Conservation (phyloP, 2,113 vertebrate species). For the Oenanthe melanoleuca region DNA sequence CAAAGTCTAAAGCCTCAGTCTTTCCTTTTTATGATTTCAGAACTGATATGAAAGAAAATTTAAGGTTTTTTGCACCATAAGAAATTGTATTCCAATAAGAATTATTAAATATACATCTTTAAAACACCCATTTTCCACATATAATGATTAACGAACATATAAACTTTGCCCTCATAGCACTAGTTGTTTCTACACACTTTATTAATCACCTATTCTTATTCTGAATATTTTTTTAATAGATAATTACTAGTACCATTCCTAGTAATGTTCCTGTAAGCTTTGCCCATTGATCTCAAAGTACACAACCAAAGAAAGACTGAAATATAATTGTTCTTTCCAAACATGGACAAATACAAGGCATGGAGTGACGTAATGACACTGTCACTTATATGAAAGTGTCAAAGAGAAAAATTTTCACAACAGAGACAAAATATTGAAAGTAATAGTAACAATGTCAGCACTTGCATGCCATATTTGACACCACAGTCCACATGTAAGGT, state of each 20-base stretch:
- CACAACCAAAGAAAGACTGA: background rate
- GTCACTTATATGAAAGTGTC: background rate
- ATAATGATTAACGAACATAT: background rate
- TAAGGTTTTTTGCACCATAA: background rate
- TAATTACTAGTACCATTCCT: background rate
- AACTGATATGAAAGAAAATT: background rate
- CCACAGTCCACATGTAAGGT: background rate
- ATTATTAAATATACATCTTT: background rate
- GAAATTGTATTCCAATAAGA: background rate
- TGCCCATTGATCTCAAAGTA: background rate
- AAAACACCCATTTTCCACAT: background rate
- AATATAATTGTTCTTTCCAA: background rate
- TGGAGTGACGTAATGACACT: background rate
- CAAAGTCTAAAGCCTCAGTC: background rate
- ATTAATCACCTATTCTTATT: background rate
- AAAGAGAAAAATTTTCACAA: constrained; percentile 6
- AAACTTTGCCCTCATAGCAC: background rate
- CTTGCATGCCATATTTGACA: background rate
- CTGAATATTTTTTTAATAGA: background rate
- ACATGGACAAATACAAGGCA: background rate
- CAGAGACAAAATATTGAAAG: background rate
- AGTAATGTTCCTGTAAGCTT: background rate
- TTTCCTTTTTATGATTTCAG: background rate
- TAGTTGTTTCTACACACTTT: background rate
- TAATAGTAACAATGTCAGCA: background rate